Evolutionary conservation across 1,140 invertebrate genomes (phyloP), one percentile per base, ranked within the genome.

Genomic region (Drepana arcuata): DNA sequence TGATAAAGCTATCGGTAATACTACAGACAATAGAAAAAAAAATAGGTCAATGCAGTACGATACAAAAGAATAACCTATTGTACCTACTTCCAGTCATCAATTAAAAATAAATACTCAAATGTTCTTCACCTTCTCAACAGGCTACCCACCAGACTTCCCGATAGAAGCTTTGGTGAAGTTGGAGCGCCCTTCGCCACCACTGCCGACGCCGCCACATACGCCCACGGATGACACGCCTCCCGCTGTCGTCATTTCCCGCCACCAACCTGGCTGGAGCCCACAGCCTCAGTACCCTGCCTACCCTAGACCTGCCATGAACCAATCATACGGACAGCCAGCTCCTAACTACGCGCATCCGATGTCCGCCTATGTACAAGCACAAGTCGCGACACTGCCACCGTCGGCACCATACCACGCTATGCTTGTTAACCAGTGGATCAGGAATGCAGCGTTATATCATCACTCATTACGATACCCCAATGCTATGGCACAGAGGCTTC

Each of bases 201-300:
- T 89, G 47, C 71, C 91, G 34, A 92, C 91, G 28, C 90, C 91
- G 12, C 91, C 91, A 2, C 88, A 89, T 27, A 91, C 90, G 34
- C 90, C 90, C 21, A 90, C 90, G 7, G 89, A 89, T 80, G 58
- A 77, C 68, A 74, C 77, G 68, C 34, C 72, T 61, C 71, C 66
- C 38, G 69, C 61, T 21, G 70, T 65, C 16, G 57, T 70, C 26
- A 66, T 65, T 46, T 73, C 71, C 34, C 62, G 64, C 35, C 81
- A 68, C 42, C 77, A 67, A 28, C 70, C 68, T 44, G 70, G 82
- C 40, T 75, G 66, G 53, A 54, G 48, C 14, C 52, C 52, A 40
- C 38, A 56, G 42, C 56, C 66, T 48, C 36, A 56, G 16, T 63
- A 64, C 43, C 48, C 48, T 16, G 31, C 51, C 29, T 67, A 66